Percentiles rank a stretch among this genome's conserved stretches.
Conservation (phyloP, 2,113 vertebrate genomes). For the Trichomycterus rosablanca region DNA sequence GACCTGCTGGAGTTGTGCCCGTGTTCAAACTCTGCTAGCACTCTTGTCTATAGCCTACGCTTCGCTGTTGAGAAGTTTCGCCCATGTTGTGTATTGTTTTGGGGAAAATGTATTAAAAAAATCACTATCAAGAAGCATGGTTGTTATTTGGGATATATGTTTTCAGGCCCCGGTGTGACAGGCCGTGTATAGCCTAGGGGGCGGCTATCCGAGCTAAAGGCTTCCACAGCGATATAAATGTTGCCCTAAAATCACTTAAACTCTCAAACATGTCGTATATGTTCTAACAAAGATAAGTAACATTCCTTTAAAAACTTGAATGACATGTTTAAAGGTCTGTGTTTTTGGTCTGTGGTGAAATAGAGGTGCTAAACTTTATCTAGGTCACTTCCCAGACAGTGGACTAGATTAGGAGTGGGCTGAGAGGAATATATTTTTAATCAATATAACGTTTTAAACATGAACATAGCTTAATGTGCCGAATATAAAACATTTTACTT, state of each 20-base stretch:
- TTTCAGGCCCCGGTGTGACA: conserved; percentile 13
- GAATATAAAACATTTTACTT: too few relatives aligned
- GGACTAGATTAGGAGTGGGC: too few relatives aligned
- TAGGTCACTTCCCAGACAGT: too few relatives aligned
- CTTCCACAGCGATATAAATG: background rate
- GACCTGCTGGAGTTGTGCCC: conserved; percentile 69
- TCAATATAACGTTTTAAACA: too few relatives aligned
- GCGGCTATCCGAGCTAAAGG: background rate
- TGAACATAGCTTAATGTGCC: too few relatives aligned
- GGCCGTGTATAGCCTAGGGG: background rate
- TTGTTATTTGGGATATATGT: conserved; percentile 2
- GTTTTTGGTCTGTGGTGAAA: too few relatives aligned
- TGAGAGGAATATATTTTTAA: too few relatives aligned
- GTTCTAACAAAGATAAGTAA: too few relatives aligned
- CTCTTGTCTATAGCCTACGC: conserved; percentile 42
- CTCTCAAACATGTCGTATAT: too few relatives aligned
- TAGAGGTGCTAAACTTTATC: too few relatives aligned
- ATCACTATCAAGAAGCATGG: background rate
- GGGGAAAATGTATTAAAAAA: background rate
- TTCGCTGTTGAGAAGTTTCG: conserved; percentile 43
- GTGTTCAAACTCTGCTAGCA: conserved; percentile 57
- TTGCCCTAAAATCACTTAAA: background rate
- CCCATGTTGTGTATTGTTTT: conserved; percentile 42
- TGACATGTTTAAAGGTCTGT: too few relatives aligned
- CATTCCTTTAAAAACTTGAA: too few relatives aligned